Evolutionary conservation across 2,113 vertebrate species (phyloP), one percentile per base, ranked within the genome.

Genomic region (Mastomys natalensis): DNA sequence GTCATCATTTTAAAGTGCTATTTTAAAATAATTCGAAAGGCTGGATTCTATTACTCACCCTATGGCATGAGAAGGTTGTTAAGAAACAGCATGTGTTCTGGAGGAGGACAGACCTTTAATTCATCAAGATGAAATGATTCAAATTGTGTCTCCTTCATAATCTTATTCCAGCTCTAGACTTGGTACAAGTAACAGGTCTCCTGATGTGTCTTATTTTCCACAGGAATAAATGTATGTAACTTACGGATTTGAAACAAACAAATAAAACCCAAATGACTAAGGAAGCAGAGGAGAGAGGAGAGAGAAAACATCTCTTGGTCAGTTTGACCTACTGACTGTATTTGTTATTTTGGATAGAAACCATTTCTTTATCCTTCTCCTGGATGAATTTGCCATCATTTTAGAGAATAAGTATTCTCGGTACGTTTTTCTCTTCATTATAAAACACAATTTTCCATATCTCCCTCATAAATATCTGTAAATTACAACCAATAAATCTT

Each of bases 21-120:
- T 87, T 70, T 95, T 40, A 91, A 92, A 86, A 87, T 91, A 81
- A 48, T 78, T 91, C 66, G 10, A 53, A 81, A 80, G n/a, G 91
- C 15, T 60, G 12, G 11, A 64, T 90, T 78, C 7, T 4, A 51
- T 87, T 19, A 7, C 31, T 40, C 58, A 45, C 89, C 16, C 51
- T 85, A 51, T 51, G 5, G 3, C 40, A 24, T 88, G 64, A 22
- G 55, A 87, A 80, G 43, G 72, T 17, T 89, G 10, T 81, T 70
- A 51, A 94, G 66, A 93, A 94, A 26, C 55, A 91, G n/a, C 37
- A 3, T n/a, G 22, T 77, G 51, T 86, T 31, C 22, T 95, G 17
- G 15, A 91, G 80, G 31, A 94, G 37, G 24, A n/a, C 62, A 84
- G 68, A 70, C 21, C 48, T 93, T 95, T 76, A 34, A 78, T 78